Evolutionary conservation across 2,888 invertebrate genomes (phyloP), one percentile per base, ranked within the genome.

Genomic region (Dinocampus coccinellae): DNA sequence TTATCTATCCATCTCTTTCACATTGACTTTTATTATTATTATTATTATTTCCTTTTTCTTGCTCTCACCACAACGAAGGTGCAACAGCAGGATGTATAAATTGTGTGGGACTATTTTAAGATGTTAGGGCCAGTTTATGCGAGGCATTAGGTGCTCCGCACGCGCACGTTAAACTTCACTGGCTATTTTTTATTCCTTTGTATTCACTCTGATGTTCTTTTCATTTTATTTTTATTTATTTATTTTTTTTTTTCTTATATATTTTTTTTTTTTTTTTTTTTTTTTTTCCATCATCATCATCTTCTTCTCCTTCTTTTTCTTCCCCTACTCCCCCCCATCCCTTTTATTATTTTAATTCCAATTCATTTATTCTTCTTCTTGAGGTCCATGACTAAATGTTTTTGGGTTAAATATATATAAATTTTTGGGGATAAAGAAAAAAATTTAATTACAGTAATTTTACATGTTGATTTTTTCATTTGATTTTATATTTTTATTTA

Each of bases 51-150:
- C 22, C 20, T 36, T 26, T 26, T 26, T 42, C 20, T 61, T 53
- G 6, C 47, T 7, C 47, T 16, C 47, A 6, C 47, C 16, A 67
- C 62, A 62, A 63, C 73, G 76, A 79, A 83, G 84, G 82, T 85
- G 83, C 80, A 80, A 82, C 80, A 81, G 80, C 85, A 83, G 86
- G 86, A 85, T 84, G 84, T 85, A 85, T 86, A 86, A 86, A 86
- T 87, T 85, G 82, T 83, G 52, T 81, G 79, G 75, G 81, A 81
- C 84, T 85, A 85, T 86, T 86, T 86, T 79, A 80, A 84, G 84
- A 85, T 84, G 82, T 82, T 82, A 84, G 83, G 83, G 80, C 80
- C 82, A 82, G 83, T 85, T 86, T 85, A 83, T 82, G 83, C 81
- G 75, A 70, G 82, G 80, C 82, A 81, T 84, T 83, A 80, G 79